Conservation (phyloP, 2,113 vertebrate genomes). For the Cavia porcellus region DNA sequence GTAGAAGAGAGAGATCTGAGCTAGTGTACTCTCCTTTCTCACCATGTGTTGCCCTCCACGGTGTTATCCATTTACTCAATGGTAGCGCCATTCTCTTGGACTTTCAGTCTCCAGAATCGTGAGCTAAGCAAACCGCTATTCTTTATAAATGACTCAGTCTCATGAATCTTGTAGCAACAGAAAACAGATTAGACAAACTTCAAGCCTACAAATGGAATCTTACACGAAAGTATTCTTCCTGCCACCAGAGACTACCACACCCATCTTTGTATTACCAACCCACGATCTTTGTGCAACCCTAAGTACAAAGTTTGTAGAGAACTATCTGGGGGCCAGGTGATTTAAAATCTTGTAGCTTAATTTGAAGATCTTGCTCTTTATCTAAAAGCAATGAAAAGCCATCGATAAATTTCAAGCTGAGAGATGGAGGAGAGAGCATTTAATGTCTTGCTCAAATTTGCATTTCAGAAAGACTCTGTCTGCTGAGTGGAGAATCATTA, state of each 20-base stretch:
- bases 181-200: background rate
- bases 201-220: background rate
- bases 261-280: background rate
- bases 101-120: background rate
- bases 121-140: background rate
- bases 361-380: constrained; percentile 29
- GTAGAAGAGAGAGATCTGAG: background rate
- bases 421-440: background rate
- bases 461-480: constrained; percentile 27
- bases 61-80: background rate
- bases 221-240: background rate
- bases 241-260: background rate
- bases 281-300: background rate
- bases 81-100: background rate
- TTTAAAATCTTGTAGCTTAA: background rate
- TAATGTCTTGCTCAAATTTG: background rate
- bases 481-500: background rate
- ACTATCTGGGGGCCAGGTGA: background rate
- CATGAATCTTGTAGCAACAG: background rate
- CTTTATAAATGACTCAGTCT: background rate
- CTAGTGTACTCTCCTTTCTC: background rate
- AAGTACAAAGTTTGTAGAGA: background rate
- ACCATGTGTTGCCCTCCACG: background rate
- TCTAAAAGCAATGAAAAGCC: constrained; percentile 5
- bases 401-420: constrained; percentile 17